These are phyloP conservation scores for Atherinosoma microstoma DNA, from an alignment of 2,797 vertebrate genomes.

Conservation along the genomic window DNA sequence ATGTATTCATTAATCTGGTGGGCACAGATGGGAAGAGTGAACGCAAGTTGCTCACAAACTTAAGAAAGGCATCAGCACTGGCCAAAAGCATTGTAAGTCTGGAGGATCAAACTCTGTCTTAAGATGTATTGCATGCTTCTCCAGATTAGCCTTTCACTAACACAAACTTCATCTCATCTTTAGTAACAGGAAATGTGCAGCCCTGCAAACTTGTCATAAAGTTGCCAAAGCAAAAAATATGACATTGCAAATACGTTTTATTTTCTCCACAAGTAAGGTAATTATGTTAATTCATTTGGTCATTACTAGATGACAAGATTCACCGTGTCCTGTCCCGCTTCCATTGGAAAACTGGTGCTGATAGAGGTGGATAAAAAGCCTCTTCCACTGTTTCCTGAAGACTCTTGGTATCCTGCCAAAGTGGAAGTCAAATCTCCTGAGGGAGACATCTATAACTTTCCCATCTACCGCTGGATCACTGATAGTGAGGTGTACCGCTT, in stretches of 20 bases:
- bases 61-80: slow-evolving; percentile 22
- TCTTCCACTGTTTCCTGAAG: slow-evolving; percentile 6
- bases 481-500: slow-evolving; percentile 49
- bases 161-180: background rate
- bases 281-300: background rate
- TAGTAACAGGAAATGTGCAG: background rate
- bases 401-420: slow-evolving; percentile 60
- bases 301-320: slow-evolving; percentile 43
- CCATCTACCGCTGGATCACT: slow-evolving; percentile 63
- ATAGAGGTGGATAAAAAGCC: slow-evolving; percentile 64
- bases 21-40: slow-evolving; percentile 56
- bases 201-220: background rate
- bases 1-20: slow-evolving; percentile 61
- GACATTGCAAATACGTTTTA: too few relatives aligned
- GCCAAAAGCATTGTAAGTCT: slow-evolving; percentile 56
- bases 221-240: background rate
- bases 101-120: background rate
- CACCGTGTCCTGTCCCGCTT: slow-evolving; percentile 24
- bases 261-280: background rate
- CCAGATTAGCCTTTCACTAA: background rate
- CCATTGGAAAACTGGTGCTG: slow-evolving; percentile 62
- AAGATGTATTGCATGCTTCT: background rate
- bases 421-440: slow-evolving; percentile 57
- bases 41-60: background rate
- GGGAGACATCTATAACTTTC: slow-evolving; percentile 50